Evolutionary conservation across 35 echinoderm and acorn worm species (phyloP), one percentile per base, ranked within the genome.

Genomic region (Antedon bifida): DNA sequence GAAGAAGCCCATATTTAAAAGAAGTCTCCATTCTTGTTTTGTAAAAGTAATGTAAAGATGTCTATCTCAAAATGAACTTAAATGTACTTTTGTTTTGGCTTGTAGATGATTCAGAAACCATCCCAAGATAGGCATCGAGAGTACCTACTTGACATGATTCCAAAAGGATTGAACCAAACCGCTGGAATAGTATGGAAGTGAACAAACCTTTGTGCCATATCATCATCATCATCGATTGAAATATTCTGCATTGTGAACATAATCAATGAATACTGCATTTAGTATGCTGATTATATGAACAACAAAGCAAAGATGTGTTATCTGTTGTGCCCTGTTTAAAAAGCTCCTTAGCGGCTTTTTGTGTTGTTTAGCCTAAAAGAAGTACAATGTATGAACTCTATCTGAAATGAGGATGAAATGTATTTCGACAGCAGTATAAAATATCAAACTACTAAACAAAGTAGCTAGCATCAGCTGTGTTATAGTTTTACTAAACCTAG

Each of bases 81-180:
- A 42, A 42, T 42, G 38, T 42, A 42, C 38, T 42, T 42, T 42
- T 42, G 19, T 31, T 32, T 32, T 77, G 5, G 19, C 55, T 86
- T 97, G 19, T 90, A 91, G 75, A 92, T 99, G 91, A 85, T 99
- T 56, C 83, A 88, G 74, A 99, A 99, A 42, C 87, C 86, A 64
- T 64, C 51, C 26, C 51, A 64, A 3, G 95, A 89, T 34, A 76
- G 95, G n/a, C 95, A 99, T 46, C 87, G 95, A 39, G 95, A 99
- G 83, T 99, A 99, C 76, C 88, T 99, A 32, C 86, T 99, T 46
- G 95, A 99, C 80, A 99, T 99, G 95, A 99, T 99, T 74, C 88
- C 95, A 31, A 92, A 89, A 84, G 89, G 82, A 21, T 39, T 92
- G 5, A 74, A 44, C 36, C 88, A 90, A 85, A 87, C 88, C 33